Percentiles rank a stretch among this genome's conserved stretches.
These are phyloP conservation scores for Pristis pectinata DNA, from an alignment of 2,797 vertebrate species.

Conservation along the genomic window DNA sequence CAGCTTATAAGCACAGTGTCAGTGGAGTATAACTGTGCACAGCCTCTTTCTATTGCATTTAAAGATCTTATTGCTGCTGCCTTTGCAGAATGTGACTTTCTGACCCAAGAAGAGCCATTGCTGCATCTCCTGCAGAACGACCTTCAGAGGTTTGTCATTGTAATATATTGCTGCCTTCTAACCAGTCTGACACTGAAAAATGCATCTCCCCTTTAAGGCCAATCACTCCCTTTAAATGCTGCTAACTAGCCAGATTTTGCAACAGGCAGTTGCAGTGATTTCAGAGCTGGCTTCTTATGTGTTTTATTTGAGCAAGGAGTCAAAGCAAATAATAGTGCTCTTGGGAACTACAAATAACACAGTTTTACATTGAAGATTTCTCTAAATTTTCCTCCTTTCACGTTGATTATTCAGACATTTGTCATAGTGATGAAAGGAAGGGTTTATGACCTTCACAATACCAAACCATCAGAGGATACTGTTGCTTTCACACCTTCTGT, in stretches of 20 bases:
- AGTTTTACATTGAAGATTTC: neutral
- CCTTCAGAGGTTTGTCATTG: neutral
- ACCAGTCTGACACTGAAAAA: neutral
- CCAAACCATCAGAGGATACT: neutral
- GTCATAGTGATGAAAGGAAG: conserved; percentile 10
- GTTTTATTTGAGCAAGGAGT: neutral
- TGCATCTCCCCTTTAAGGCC: neutral
- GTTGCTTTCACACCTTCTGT: neutral
- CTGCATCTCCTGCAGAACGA: neutral
- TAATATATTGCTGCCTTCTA: neutral
- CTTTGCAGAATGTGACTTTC: neutral
- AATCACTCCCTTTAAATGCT: neutral
- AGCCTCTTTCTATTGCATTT: neutral
- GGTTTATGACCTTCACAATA: neutral
- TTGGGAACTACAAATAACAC: neutral
- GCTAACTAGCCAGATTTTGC: neutral
- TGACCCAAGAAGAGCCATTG: neutral
- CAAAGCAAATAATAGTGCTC: neutral
- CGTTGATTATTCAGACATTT: neutral
- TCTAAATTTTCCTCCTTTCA: neutral
- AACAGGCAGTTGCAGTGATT: neutral
- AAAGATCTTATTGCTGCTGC: neutral
- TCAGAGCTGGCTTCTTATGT: neutral
- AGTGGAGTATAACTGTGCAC: neutral
- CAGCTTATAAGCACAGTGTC: neutral